Base-by-base conservation (phyloP, 2,113 vertebrate genomes). In the Colius striatus region DNA sequence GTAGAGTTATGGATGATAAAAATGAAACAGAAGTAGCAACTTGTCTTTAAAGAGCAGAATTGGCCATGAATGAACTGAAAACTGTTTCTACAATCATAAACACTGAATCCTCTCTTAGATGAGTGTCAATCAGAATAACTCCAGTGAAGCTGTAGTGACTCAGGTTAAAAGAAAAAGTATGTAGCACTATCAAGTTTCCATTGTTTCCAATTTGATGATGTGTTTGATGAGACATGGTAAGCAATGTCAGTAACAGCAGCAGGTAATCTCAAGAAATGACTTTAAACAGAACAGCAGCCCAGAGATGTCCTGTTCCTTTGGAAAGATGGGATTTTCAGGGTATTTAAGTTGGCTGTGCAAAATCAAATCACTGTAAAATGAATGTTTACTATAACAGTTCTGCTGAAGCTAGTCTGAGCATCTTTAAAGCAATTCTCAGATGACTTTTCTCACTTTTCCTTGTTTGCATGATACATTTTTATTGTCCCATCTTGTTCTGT, bases 261-360 rank as follows among this genome's bases (percentile, higher is more conserved):
- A 27, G 30, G 58, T 77, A 62, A 81, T 76, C 43, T 90, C 51
- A 58, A 50, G 53, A 78, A 53, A 66, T 62, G 86, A 60, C 75
- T 74, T 90, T 83, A 67, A 84, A 91, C 60, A 79, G 54, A 91
- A 73, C 65, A 38, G 48, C 58, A 78, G 61, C 57, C 73, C 73
- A 75, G 66, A 84, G 87, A 58, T 27, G 47, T 65, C 88, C 76
- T 54, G 12, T 76, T 94, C n/a, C 79, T 55, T 96, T 94, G 86
- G 47, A 91, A 80, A 83, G 51, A 88, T 74, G 6, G 36, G 51
- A 58, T 88, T 60, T 51, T 63, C 51, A 67, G 34, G 55, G 47
- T 54, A 70, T 87, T 87, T 94, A 89, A 92, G 41, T 67, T 93
- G 53, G 16, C 58, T 91, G 62, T 84, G 73, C 50, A 91, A 93